Evolutionary conservation across 2,113 vertebrate genomes (phyloP).

Genomic region (human): DNA sequence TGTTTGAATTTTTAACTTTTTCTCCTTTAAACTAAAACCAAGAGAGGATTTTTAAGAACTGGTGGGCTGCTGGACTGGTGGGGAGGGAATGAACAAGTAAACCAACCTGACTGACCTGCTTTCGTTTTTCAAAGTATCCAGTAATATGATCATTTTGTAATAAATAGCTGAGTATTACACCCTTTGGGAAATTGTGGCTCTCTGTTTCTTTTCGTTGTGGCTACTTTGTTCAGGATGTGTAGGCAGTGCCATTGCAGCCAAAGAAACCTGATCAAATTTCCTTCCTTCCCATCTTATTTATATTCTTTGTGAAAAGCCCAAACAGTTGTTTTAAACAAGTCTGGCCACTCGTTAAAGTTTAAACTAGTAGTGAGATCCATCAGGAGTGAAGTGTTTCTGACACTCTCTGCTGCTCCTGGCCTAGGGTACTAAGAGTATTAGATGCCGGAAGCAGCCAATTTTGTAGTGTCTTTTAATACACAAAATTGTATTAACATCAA

Average conservation of each 20-base stretch:
- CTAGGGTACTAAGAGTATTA: slow-evolving; percentile 34
- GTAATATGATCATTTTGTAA: slow-evolving; percentile 26
- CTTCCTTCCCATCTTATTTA: slow-evolving; percentile 33
- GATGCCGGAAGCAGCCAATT: slow-evolving; percentile 63
- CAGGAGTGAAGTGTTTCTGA: background rate
- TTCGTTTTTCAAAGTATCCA: background rate
- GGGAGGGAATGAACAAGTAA: background rate
- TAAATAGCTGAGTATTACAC: background rate
- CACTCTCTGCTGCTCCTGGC: background rate
- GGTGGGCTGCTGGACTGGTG: background rate
- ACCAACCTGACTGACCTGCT: background rate
- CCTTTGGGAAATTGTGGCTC: slow-evolving; percentile 12
- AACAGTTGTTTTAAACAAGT: slow-evolving; percentile 39
- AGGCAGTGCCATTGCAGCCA: background rate
- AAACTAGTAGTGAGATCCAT: background rate
- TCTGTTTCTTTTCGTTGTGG: slow-evolving; percentile 11
- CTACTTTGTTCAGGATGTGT: slow-evolving; percentile 14
- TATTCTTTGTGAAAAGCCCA: slow-evolving; percentile 17
- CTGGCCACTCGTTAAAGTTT: slow-evolving; percentile 47
- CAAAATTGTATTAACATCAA: slow-evolving; percentile 69
- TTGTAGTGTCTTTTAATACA: slow-evolving; percentile 64
- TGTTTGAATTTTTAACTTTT: background rate
- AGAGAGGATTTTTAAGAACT: slow-evolving; percentile 36
- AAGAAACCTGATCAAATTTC: slow-evolving; percentile 20
- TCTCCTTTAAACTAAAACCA: background rate